A percentile compares a stretch with the other conserved stretches of the same genome.
Evolutionary conservation across 2,113 vertebrate species (phyloP).

Genomic region (Strix aluco): DNA sequence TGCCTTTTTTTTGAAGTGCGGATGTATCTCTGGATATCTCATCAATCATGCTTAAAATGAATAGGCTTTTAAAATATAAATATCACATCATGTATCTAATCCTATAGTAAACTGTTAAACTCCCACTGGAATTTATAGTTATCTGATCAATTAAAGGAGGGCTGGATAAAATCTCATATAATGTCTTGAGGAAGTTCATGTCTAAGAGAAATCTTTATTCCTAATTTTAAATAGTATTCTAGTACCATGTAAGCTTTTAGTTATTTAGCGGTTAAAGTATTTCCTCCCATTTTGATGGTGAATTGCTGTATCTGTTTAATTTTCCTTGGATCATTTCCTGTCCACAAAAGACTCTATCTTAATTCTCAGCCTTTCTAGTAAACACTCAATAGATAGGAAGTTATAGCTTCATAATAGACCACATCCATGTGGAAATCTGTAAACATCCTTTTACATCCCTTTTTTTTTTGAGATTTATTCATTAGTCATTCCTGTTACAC

Average conservation of each 20-base stretch:
- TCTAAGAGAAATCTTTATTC: not conserved
- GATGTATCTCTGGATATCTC: not conserved
- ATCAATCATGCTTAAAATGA: not conserved
- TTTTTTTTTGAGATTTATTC: not conserved
- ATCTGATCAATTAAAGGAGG: not conserved
- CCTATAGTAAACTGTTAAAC: not conserved
- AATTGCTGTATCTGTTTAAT: slow-evolving; percentile 51
- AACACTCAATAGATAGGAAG: slow-evolving; percentile 59
- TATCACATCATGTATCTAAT: not conserved
- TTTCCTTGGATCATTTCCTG: slow-evolving; percentile 53
- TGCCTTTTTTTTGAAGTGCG: not conserved
- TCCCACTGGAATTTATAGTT: not conserved
- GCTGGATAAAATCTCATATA: not conserved
- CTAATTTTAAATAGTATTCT: not conserved
- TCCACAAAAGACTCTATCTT: slow-evolving; percentile 40
- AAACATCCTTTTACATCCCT: slow-evolving; percentile 45
- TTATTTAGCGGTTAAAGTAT: slow-evolving; percentile 11
- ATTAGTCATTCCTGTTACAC: not conserved
- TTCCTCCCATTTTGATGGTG: slow-evolving; percentile 29
- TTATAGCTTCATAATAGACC: slow-evolving; percentile 41
- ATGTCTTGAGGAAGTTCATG: not conserved
- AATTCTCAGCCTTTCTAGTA: slow-evolving; percentile 54
- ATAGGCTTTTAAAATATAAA: not conserved
- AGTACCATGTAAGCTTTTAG: not conserved
- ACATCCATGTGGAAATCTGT: slow-evolving; percentile 35